Evolutionary conservation across 2,888 invertebrate species (phyloP), one percentile per base, ranked within the genome.

Genomic region (Diloba caeruleocephala): DNA sequence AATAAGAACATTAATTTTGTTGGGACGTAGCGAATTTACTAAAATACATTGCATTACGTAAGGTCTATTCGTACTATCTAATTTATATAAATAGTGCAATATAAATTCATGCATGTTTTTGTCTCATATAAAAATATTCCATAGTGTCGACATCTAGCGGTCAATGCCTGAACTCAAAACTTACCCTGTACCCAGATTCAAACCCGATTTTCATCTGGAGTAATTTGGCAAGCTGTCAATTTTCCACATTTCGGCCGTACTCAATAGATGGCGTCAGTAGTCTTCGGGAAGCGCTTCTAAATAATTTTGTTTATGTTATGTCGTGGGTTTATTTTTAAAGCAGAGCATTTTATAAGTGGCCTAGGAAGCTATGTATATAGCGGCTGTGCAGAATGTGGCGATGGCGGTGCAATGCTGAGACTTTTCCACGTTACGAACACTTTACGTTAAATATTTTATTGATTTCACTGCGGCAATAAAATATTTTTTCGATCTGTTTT

Each of bases 271-370:
- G 85, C 85, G 82, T 34, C 73, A 81, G 70, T 36, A 37, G 76
- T 76, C 32, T 45, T 38, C 25, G 45, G 51, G 48, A 60, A 54
- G 44, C 62, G 58, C 48, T 57, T 39, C 53, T 52, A 42, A 72
- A 56, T 71, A 61, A 83, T 81, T 81, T 83, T 87, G 86, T 84
- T 86, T 87, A 85, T 79, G 79, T 83, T 79, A 80, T 80, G 75
- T 79, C 79, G 78, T 78, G 54, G 68, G 84, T 88, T 89, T 92
- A 92, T 92, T 92, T 92, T 89, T 90, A 88, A 85, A 87, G 66
- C 80, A 55, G 84, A 88, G 83, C 87, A 79, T 85, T 89, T 89
- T 89, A 89, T 89, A 91, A 91, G 90, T 90, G 87, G 90, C 83
- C 84, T 83, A 86, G 85, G 89, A 88, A 89, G 89, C 87, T 81